Evolutionary conservation across 2,888 invertebrate species (phyloP).

Genomic region (Hydrotaea cyrtoneurina): DNA sequence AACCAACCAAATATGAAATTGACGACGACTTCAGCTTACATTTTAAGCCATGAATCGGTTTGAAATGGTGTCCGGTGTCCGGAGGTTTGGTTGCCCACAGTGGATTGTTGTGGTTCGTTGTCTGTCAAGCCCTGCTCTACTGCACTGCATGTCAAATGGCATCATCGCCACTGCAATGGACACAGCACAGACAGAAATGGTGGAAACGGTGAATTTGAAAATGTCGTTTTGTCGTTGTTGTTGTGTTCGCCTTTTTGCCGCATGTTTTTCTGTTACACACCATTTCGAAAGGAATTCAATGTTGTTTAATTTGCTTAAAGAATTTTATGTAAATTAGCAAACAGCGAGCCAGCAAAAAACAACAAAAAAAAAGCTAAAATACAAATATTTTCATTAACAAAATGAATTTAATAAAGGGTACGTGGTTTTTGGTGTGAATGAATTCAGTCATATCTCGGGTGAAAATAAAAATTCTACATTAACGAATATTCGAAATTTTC

Average conservation of each 20-base stretch:
- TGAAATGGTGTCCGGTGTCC: not conserved
- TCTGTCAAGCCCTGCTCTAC: not conserved
- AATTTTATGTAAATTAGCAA: slow-evolving; percentile 24
- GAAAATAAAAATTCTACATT: too few species aligned
- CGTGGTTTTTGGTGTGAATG: not conserved
- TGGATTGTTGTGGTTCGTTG: not conserved
- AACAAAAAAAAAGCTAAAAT: too few species aligned
- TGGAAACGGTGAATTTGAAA: slow-evolving; percentile 1
- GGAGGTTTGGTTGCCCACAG: not conserved
- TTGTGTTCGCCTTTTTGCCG: not conserved
- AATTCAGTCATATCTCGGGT: not conserved
- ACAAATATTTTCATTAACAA: slow-evolving; percentile 14
- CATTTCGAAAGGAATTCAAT: not conserved
- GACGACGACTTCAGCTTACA: not conserved
- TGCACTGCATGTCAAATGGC: not conserved
- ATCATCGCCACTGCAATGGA: not conserved
- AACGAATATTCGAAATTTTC: too few species aligned
- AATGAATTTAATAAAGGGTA: not conserved
- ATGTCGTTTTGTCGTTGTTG: too few species aligned
- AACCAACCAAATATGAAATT: slow-evolving; percentile 16
- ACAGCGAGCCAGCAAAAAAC: not conserved
- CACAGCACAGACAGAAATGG: not conserved
- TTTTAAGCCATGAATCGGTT: not conserved
- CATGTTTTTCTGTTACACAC: not conserved
- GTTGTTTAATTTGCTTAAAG: slow-evolving; percentile 21